phyloP scores from a whole-genome alignment of 2,797 vertebrate species.

The Coluber constrictor region DNA sequence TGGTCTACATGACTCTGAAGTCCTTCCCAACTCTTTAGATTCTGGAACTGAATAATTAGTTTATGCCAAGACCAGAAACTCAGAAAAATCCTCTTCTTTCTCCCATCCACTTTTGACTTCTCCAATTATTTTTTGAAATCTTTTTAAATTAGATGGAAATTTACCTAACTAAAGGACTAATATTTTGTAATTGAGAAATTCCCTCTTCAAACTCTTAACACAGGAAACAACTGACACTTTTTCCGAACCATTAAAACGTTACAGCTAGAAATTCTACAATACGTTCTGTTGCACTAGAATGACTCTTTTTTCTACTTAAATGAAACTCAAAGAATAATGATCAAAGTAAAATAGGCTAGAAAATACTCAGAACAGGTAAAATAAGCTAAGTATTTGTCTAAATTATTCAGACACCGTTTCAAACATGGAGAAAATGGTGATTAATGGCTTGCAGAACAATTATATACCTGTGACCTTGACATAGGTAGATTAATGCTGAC shows the following conservation, averaged over 20 bases:
- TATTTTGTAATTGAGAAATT: constrained; percentile 9
- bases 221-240: background rate
- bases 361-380: background rate
- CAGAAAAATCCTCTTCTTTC: background rate
- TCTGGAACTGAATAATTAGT: background rate
- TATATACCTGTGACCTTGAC: constrained; percentile 87
- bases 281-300: background rate
- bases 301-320: background rate
- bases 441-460: background rate
- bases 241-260: background rate
- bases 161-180: background rate
- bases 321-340: background rate
- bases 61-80: background rate
- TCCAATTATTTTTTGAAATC: background rate
- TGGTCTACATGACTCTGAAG: background rate
- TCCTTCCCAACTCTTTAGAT: background rate
- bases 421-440: background rate
- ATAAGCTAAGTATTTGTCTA: background rate
- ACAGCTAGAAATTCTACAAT: background rate
- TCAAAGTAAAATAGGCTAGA: background rate
- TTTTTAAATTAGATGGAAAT: background rate
- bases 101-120: background rate
- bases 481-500: constrained; percentile 79
- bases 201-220: background rate
- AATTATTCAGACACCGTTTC: background rate